Evolutionary conservation across 1,140 invertebrate genomes (phyloP), one percentile per base, ranked within the genome.

Genomic region (Cylas formicarius): DNA sequence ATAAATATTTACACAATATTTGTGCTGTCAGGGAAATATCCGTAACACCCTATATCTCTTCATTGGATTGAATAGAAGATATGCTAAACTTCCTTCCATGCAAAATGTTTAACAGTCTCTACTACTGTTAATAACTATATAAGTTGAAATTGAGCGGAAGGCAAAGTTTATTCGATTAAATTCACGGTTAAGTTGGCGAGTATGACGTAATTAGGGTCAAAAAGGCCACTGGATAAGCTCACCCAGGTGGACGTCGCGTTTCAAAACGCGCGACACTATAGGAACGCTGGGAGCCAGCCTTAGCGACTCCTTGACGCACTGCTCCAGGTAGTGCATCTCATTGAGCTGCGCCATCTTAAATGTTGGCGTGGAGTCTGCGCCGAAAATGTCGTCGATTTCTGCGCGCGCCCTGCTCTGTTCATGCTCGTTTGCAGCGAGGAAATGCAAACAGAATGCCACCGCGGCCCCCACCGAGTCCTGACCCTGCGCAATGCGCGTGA

Each of bases 381-480:
- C 24, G 18, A 44, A 36, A 19, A 56, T 40, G 4, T 32, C 13
- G 8, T 41, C 33, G 13, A 58, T 39, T 58, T 86, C 82, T 17
- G 72, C 58, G 18, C 72, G 59, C 26, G 82, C 67, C 61, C 72
- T 73, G 31, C 71, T 55, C 59, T 86, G 83, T 33, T 72, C 70
- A 5, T 79, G 71, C 0, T 69, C 70, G 58, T 83, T 67, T 48
- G 70, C 69, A 0, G 78, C 77, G 0, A 84, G 51, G 17, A 72
- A 61, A 41, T 77, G 78, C 0, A 83, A 56, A 3, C 70, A 71
- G 55, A 79, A 80, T 10, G 75, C 72, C 1, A 76, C 61, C 0
- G 69, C 75, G 0, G 77, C 70, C 1, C 77, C 75, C 4, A 84
- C 82, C 0, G 84, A 86, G 53, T 87, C 84, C 62, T 87, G 84